Evolutionary conservation across 64 coral and sea anemone species (phyloP).

Genomic region (Exaiptasia diaphana): DNA sequence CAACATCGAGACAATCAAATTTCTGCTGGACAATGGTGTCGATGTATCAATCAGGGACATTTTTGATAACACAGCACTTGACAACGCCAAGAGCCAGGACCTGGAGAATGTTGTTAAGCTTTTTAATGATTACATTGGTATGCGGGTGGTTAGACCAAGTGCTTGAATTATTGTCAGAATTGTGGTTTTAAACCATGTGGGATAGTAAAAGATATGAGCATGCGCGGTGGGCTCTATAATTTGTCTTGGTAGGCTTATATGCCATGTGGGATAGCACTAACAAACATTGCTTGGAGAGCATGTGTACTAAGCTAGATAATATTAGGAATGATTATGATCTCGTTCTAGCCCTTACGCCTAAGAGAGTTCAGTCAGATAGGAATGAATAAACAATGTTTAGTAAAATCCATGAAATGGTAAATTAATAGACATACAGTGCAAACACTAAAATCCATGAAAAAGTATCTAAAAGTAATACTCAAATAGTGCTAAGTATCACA

Average conservation of each 20-base stretch:
- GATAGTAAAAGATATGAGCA: not conserved
- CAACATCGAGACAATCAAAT: slow-evolving; percentile 48
- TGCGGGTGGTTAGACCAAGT: not conserved
- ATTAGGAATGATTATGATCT: too few relatives aligned
- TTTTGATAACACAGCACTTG: slow-evolving; percentile 51
- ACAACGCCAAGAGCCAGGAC: slow-evolving; percentile 39
- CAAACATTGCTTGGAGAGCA: not conserved
- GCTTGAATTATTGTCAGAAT: not conserved
- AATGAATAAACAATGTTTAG: too few relatives aligned
- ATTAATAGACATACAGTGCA: too few relatives aligned
- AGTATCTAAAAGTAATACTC: too few relatives aligned
- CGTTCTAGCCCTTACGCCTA: too few relatives aligned
- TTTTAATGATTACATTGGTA: slow-evolving; percentile 16
- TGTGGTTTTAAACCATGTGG: not conserved
- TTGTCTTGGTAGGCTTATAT: not conserved
- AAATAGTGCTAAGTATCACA: too few relatives aligned
- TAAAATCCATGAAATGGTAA: too few relatives aligned
- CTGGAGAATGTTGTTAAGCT: slow-evolving; percentile 25
- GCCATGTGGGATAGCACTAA: not conserved
- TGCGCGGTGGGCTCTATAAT: not conserved
- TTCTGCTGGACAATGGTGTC: slow-evolving; percentile 37
- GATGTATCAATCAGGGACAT: slow-evolving; percentile 19
- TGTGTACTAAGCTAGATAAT: not conserved
- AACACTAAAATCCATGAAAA: too few relatives aligned
- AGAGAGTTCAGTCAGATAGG: too few relatives aligned